Base-by-base conservation (phyloP, 1,140 invertebrate species). In the Magallana gigas region DNA sequence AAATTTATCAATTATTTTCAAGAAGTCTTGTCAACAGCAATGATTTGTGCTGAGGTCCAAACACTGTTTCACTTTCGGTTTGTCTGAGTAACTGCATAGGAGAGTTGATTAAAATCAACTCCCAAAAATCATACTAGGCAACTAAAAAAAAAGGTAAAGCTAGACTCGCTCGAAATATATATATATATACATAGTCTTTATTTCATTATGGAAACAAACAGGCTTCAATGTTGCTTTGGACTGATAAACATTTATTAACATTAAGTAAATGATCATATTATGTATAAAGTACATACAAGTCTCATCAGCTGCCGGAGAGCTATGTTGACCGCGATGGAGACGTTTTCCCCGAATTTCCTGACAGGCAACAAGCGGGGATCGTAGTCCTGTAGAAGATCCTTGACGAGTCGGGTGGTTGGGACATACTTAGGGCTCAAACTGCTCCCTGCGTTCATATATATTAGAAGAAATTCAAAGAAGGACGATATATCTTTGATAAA, bases 271-370 rank as follows among this genome's bases (percentile, higher is more conserved):
- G 5, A 12, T 16, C 0, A 11, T n/a, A 62, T 16, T 62, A 62
- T 12, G 60, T 62, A 12, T 16, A 7, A 6, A 12, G 60, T 11
- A 62, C n/a, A n/a, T 36, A 76, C 68, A 18, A 76, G 23, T 76
- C 29, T 76, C 14, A 76, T 76, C 8, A 76, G 68, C 68, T 76
- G 68, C 0, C 68, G 68, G 12, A 76, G 68, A 29, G 68, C 68
- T 11, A 23, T 76, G 68, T 76, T 76, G 68, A 76, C 14, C 11
- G 23, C 18, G 29, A 76, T 76, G 68, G 68, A 76, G 23, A 76
- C 68, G 6, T 76, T 76, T 29, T 76, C 68, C 8, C 23, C 7
- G 36, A 23, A 18, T 76, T 11, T 76, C 23, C 68, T 76, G 18
- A 76, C 68, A 12, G 68, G 68, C 68, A 76, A 29, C 23, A 76